Conservation (phyloP, 2,888 invertebrate genomes). For the Pilophorus perplexus region DNA sequence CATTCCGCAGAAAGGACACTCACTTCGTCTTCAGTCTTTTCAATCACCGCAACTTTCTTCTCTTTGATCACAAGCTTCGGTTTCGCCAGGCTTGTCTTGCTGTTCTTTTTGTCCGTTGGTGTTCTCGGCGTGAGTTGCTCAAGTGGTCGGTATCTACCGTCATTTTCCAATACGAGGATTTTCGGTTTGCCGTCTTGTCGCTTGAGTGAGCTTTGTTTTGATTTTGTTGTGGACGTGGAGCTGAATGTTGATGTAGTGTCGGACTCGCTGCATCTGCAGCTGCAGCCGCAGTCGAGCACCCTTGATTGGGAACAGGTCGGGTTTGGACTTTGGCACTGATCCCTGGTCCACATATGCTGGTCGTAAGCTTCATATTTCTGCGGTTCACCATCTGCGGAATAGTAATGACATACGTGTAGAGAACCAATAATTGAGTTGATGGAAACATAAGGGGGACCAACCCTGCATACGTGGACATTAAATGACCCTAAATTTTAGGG, state of each 20-base stretch:
- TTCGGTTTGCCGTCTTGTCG: neutral
- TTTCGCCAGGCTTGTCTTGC: neutral
- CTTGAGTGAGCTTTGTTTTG: no score
- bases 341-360: no score
- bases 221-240: neutral
- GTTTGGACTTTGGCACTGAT: no score
- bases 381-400: no score
- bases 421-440: no score
- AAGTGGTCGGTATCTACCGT: slow-evolving; percentile 21
- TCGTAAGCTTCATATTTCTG: neutral
- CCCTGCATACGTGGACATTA: no score
- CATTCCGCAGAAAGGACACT: neutral
- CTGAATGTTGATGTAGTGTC: neutral
- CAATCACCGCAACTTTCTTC: neutral
- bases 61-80: neutral
- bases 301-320: neutral
- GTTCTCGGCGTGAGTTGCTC: neutral
- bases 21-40: neutral
- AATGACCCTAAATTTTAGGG: no score
- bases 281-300: slow-evolving; percentile 8
- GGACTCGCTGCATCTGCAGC: slow-evolving; percentile 6
- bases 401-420: no score
- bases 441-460: no score
- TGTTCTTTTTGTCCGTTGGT: neutral
- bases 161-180: slow-evolving; percentile 18